Base-by-base conservation (phyloP, 2,888 invertebrate genomes). In the Rhamnusium bicolor region DNA sequence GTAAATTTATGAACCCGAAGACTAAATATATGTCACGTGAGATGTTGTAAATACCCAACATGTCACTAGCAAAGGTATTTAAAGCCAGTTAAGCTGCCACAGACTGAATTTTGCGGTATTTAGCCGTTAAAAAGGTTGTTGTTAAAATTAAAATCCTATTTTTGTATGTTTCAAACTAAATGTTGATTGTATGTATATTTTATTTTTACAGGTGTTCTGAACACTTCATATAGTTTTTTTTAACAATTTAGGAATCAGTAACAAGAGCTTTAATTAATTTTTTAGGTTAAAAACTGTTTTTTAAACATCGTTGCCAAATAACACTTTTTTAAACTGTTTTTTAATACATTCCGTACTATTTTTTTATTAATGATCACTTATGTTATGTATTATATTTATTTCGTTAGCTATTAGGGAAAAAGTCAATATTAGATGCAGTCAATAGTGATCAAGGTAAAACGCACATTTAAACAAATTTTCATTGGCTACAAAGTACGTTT, bases 221-320 rank as follows among this genome's bases (percentile, higher is more conserved):
- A 85, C 83, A 80, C 83, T 46, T 70, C 69, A 68, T 76, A 75
- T 80, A 81, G 77, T 78, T 81, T 81, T 65, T n/a, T 81, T 81
- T 83, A 83, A 84, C 81, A 84, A 78, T 81, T 80, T 81, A 83
- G 79, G 81, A 80, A 84, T 56, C 82, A 85, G 84, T 86, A 86
- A 87, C 86, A 85, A 78, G 78, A 86, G 87, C 87, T 87, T 87
- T 88, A 87, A 86, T 85, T 85, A 85, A 82, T 85, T 85, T 78
- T 80, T 81, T 84, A 84, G 83, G 80, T 80, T 81, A 80, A 80
- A 81, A 75, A 80, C 82, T 78, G 80, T 81, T 84, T 84, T 85
- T 83, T 72, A 72, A 82, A 82, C 83, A 84, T 85, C 86, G 88
- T 89, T 89, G 89, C 89, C 89, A 89, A 89, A 89, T 89, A 89